These are phyloP conservation scores for Solea senegalensis DNA, from an alignment of 2,113 vertebrate species.

Conservation along the genomic window DNA sequence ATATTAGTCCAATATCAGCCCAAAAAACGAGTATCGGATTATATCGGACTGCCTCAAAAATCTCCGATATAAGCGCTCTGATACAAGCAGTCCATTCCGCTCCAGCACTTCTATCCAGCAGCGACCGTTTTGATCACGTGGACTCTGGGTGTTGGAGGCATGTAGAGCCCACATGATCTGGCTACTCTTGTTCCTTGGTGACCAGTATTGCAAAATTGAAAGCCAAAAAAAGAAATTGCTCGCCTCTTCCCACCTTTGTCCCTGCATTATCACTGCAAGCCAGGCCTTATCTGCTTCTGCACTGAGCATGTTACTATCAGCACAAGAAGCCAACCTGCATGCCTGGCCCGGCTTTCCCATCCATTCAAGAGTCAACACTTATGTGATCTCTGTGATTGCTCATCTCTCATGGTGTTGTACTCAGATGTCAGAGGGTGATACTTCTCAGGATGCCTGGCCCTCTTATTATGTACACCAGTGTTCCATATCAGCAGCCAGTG, in stretches of 20 bases:
- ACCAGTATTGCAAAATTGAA: constrained; percentile 25
- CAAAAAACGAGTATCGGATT: too few relatives aligned
- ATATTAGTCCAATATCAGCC: too few relatives aligned
- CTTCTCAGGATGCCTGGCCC: constrained; percentile 10
- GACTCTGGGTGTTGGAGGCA: too few relatives aligned
- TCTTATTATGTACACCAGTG: constrained; percentile 14
- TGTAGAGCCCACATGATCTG: neutral
- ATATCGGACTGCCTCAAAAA: too few relatives aligned
- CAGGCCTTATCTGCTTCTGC: constrained; percentile 48
- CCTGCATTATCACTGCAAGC: constrained; percentile 32
- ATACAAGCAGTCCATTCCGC: too few relatives aligned
- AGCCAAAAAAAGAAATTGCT: constrained; percentile 7
- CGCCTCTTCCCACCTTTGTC: constrained; percentile 9
- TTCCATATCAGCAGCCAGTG: constrained; percentile 20
- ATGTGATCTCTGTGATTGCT: constrained; percentile 4
- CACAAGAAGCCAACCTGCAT: constrained; percentile 25
- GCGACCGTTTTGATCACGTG: too few relatives aligned
- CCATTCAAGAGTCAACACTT: constrained; percentile 36
- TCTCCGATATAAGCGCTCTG: too few relatives aligned
- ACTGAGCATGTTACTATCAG: constrained; percentile 22
- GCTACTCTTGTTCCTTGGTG: constrained; percentile 1
- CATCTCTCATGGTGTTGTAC: constrained; percentile 18
- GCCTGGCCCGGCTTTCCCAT: constrained; percentile 17
- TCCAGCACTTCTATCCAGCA: too few relatives aligned
- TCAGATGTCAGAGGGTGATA: constrained; percentile 17